Evolutionary conservation across 2,113 vertebrate species (phyloP), one percentile per base, ranked within the genome.

Genomic region (Cairina moschata): DNA sequence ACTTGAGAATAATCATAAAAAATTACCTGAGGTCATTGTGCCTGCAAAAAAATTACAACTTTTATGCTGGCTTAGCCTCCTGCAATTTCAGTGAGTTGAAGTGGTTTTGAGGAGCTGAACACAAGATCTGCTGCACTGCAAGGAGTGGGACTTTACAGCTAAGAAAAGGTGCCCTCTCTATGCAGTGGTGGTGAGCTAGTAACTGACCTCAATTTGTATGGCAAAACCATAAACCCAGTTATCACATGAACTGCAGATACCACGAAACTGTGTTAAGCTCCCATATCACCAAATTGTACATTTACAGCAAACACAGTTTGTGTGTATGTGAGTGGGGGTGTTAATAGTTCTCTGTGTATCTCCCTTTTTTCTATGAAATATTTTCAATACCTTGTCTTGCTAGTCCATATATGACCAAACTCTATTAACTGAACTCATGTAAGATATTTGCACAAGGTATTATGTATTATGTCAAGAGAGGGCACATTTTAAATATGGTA

Each of bases 301-400:
- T 59, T 50, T 82, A 71, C 11, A 82, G 66, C 66, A 73, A 83
- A 74, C 0, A 0, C 32, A 38, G 29, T 11, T 34, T 77, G 40
- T 62, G 29, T 18, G 9, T 31, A 14, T 10, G 10, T 48, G 18
- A 13, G 6, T 0, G 9, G 0, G 7, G 9, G 4, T 66, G 7
- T 11, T 66, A 23, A 42, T 6, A 56, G 6, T 15, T 86, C 20
- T 31, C 56, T 66, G 48, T 0, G 0, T 32, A 10, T 34, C 9
- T 34, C 32, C 11, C 31, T 74, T 54, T 16, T 8, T 58, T 80
- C 69, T 81, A 18, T 7, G 25, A 77, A 50, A 13, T 42, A 63
- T 40, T 88, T 67, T 59, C 36, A 63, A 5, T 80, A 22, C 69
- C 80, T 8, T 60, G n/a, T 84, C 13, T 48, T 66, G 21, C 7